Evolutionary conservation across 2,113 vertebrate species (phyloP).

Genomic region (Lonchura striata): DNA sequence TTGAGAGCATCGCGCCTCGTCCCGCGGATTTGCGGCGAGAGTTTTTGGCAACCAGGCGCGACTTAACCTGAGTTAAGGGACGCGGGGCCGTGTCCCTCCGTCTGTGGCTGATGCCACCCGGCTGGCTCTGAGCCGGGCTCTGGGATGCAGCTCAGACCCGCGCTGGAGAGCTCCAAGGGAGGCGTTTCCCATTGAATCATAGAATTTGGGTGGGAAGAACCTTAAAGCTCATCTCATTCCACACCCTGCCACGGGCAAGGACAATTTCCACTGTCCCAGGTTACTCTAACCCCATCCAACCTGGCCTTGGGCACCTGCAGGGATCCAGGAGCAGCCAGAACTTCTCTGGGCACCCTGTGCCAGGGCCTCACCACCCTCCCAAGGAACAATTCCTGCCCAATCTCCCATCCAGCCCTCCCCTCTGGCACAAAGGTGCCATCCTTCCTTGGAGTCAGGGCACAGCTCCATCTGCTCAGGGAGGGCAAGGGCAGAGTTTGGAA

Average conservation of each 20-base stretch:
- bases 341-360: neutral
- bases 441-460: neutral
- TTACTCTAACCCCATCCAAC: fast-evolving
- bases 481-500: neutral
- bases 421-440: too few species aligned
- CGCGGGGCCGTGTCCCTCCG: neutral
- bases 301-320: neutral
- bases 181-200: fast-evolving
- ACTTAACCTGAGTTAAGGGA: fast-evolving
- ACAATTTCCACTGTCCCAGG: fast-evolving
- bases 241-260: neutral
- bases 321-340: neutral
- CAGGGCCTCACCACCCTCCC: fast-evolving
- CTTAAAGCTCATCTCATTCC: fast-evolving
- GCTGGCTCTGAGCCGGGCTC: neutral
- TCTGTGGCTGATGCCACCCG: neutral
- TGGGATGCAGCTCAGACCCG: neutral
- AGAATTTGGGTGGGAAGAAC: neutral
- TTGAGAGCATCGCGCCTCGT: neutral
- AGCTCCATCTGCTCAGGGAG: neutral
- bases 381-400: fast-evolving
- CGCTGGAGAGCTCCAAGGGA: neutral
- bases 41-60: neutral
- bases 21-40: neutral
- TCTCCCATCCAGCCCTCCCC: fast-evolving